Evolutionary conservation across 2,797 vertebrate genomes (phyloP).

Genomic region (Limnodromus scolopaceus): DNA sequence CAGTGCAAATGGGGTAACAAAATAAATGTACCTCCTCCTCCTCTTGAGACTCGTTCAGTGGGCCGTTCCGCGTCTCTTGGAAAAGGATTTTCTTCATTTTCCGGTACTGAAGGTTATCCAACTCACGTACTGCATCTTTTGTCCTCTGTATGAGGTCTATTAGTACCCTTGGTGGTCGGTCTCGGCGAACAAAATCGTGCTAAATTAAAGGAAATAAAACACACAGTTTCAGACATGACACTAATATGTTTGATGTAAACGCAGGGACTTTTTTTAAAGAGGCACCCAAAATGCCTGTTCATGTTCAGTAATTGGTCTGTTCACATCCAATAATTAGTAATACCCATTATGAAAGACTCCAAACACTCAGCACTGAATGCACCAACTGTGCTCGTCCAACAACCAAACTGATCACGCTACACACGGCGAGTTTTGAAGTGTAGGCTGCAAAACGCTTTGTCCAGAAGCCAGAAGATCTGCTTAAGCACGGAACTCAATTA

Average conservation of each 20-base stretch:
- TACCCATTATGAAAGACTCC: neutral
- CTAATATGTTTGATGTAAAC: too few species aligned
- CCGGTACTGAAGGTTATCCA: conserved; percentile 90
- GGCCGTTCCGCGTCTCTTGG: conserved; percentile 94
- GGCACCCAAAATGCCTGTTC: neutral
- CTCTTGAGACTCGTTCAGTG: conserved; percentile 93
- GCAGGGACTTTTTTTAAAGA: neutral
- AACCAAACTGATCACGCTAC: too few species aligned
- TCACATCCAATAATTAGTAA: rapidly evolving
- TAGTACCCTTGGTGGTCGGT: conserved; percentile 87
- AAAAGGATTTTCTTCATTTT: conserved; percentile 95
- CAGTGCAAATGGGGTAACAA: neutral
- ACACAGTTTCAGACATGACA: neutral
- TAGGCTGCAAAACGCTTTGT: neutral
- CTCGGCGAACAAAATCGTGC: conserved; percentile 96
- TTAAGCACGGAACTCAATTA: neutral
- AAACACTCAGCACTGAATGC: neutral
- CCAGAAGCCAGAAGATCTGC: neutral
- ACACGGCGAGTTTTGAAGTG: rapidly evolving
- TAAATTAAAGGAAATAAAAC: conserved; percentile 56
- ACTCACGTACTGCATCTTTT: conserved; percentile 88
- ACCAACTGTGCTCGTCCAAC: neutral
- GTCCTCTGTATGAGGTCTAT: conserved; percentile 96
- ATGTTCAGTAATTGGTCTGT: neutral
- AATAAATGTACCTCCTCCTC: conserved; percentile 87